Base-by-base conservation (phyloP, 2,888 invertebrate species). In the Stomorhina lunata region DNA sequence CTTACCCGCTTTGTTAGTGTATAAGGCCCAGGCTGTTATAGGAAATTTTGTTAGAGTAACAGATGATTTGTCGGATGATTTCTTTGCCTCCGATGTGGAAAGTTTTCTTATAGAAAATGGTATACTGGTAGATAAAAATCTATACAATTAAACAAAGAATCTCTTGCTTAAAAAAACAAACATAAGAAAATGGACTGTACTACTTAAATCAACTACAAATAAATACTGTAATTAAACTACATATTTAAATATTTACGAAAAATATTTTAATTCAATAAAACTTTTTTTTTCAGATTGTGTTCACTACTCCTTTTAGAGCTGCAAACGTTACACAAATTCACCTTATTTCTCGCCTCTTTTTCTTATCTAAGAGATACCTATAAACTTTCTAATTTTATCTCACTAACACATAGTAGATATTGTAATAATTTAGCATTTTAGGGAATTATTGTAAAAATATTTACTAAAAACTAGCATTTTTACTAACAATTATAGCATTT, bases 1-100 rank as follows among this genome's bases (percentile, higher is more conserved):
- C 22, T 94, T 99, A 0, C 99, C 99, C 12, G 98, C 99, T 1
- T 91, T 99, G 68, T 92, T 99, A 40, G 95, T 97, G 0, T 99
- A 99, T 90, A 98, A 97, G 92, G 95, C 93, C 45, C 97, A 97
- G 3, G 95, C 96, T 88, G 92, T 98, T 4, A 95, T 99, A 88
- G 98, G 98, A 0, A 99, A 98, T 91, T 98, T 98, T 92, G 95
- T 99, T 0, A 93, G 96, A 68, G 89, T 99, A 12, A 94, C 95
- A 0, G 95, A 96, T 87, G 97, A 97, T 88, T 93, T 99, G 63
- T 98, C 98, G 0, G 95, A 95, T 88, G 97, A 98, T 88, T 99
- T 99, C 92, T 96, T 94, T 92, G 94, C 96, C 3, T 95, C 95
- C 34, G 98, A 99, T 92, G 95, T 99, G 17, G 97, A 98, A 92